phyloP scores from a whole-genome alignment of 1,140 invertebrate species.

The Ips nitidus region DNA sequence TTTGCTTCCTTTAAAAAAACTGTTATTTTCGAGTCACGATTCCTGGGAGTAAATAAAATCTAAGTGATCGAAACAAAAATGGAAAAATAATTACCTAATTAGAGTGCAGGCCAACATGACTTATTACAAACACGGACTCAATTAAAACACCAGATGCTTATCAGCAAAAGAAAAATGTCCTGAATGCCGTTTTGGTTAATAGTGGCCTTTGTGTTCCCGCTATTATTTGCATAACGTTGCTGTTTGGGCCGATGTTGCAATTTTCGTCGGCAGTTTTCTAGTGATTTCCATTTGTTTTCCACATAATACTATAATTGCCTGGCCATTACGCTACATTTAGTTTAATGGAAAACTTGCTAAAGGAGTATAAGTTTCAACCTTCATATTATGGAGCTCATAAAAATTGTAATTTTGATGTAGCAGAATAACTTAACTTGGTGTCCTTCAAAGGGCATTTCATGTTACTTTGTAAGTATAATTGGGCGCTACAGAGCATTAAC shows the following conservation, averaged over 20 bases:
- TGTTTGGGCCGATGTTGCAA: slow-evolving; percentile 11
- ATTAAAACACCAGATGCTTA: slow-evolving; percentile 30
- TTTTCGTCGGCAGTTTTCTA: slow-evolving; percentile 24
- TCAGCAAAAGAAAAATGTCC: slow-evolving; percentile 31
- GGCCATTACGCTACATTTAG: too few species aligned
- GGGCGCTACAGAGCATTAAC: too few species aligned
- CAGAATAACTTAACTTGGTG: too few species aligned
- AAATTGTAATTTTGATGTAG: too few species aligned
- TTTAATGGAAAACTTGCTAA: too few species aligned
- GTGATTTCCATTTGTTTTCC: slow-evolving; percentile 23
- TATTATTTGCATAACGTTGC: slow-evolving; percentile 30
- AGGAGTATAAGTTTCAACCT: too few species aligned
- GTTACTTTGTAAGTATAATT: too few species aligned
- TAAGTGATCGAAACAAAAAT: slow-evolving; percentile 2
- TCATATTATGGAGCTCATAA: too few species aligned
- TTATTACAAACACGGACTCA: slow-evolving; percentile 22
- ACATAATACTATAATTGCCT: slow-evolving; percentile 16
- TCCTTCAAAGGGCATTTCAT: too few species aligned
- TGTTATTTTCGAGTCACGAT: too few species aligned
- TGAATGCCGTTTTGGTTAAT: slow-evolving; percentile 25
- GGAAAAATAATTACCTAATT: slow-evolving; percentile 21
- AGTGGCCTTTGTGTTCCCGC: slow-evolving; percentile 27
- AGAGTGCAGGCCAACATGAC: slow-evolving; percentile 7
- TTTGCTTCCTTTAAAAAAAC: too few species aligned
- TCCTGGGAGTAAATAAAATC: too few species aligned